Conservation (phyloP, 2,888 invertebrate genomes). For the Phalangium opilio region DNA sequence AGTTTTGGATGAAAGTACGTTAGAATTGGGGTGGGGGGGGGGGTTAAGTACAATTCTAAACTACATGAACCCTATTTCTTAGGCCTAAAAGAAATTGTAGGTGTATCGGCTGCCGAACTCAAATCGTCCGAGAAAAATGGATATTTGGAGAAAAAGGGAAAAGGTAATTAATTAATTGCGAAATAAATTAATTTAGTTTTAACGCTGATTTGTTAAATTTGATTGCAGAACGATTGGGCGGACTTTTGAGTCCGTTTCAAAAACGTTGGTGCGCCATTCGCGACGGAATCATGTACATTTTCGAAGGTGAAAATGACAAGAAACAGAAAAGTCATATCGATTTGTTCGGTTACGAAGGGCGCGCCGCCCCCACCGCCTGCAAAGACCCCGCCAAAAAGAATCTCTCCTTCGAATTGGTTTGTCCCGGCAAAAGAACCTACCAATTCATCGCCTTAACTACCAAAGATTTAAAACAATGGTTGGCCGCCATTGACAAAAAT, state of each 20-base stretch:
- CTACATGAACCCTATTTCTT: no score
- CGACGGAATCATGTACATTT: slow-evolving; percentile 15
- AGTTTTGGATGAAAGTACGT: no score
- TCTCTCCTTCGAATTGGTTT: slow-evolving; percentile 14
- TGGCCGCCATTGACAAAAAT: slow-evolving; percentile 12
- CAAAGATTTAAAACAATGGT: slow-evolving; percentile 15
- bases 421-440: slow-evolving; percentile 15
- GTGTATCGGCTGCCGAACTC: slow-evolving; percentile 12
- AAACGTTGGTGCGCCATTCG: slow-evolving; percentile 16
- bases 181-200: no score
- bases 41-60: no score
- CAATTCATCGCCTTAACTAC: slow-evolving; percentile 15
- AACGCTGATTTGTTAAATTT: neutral
- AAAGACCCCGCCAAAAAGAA: slow-evolving; percentile 13
- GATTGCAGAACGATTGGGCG: slow-evolving; percentile 13
- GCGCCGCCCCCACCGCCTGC: slow-evolving; percentile 7
- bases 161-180: slow-evolving; percentile 5
- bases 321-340: slow-evolving; percentile 13
- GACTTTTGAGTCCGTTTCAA: slow-evolving; percentile 16
- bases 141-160: slow-evolving; percentile 15
- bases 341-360: slow-evolving; percentile 14
- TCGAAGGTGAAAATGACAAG: slow-evolving; percentile 13
- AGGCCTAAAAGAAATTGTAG: slow-evolving; percentile 5
- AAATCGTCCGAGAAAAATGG: slow-evolving; percentile 12
- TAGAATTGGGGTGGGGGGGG: no score